Base-by-base conservation (phyloP, 2,113 vertebrate species). In the Cavia porcellus region DNA sequence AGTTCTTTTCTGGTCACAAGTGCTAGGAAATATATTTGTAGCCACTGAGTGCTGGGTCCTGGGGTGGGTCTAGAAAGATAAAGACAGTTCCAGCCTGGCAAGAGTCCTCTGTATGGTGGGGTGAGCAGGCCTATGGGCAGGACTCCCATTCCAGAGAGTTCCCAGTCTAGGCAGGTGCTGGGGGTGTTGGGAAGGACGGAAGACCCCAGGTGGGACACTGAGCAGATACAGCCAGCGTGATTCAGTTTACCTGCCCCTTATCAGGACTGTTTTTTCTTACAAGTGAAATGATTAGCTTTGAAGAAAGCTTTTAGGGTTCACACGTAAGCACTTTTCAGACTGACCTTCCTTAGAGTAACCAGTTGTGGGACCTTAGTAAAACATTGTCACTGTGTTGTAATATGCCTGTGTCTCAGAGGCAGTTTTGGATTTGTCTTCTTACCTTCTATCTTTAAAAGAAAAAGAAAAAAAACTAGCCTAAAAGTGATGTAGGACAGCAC, bases 271-370 rank as follows among this genome's bases (percentile, higher is more conserved):
- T 94, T 86, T 93, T 82, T 38, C 82, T 84, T 66, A 45, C n/a
- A 92, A 92, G 47, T 70, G 84, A 70, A 77, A 42, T 74, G 19
- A 80, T 94, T 55, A n/a, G 4, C 64, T 88, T 87, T 84, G 15
- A 88, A 32, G 32, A 92, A 74, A 92, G 47, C 61, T 61, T 80
- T 87, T 64, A 13, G 59, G 1, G 14, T 82, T 59, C 32, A 28
- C 62, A 90, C 90, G 19, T 84, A 75, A 90, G 52, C n/a, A 55
- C 30, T 62, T 81, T 84, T 64, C 75, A 75, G 77, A 85, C 50
- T 93, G 50, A 89, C 28, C 9, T 89, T 83, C 42, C 66, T 91
- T 64, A 57, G 72, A 90, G 45, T 84, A 95, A 66, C 66, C 57
- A 42, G 68, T 66, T 75, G 83, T 35, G 3, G 32, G 64, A 20